These are phyloP conservation scores for Dione juno DNA, from an alignment of 2,888 invertebrate species.

Conservation along the genomic window DNA sequence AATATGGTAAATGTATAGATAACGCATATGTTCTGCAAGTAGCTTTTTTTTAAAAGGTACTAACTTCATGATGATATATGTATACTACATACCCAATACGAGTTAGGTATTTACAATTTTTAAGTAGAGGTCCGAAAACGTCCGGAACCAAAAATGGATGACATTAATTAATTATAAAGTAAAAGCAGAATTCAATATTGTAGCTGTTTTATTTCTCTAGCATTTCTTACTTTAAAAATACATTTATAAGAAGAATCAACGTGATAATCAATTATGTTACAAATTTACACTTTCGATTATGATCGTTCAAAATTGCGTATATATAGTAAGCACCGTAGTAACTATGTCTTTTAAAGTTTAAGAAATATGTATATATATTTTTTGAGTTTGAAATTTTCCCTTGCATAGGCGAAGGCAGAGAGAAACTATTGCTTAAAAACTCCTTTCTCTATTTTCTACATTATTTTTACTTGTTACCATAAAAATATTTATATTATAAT, in stretches of 20 bases:
- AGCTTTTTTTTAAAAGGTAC: no score
- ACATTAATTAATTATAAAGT: background rate
- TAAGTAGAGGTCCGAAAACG: background rate
- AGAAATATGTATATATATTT: background rate
- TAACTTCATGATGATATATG: no score
- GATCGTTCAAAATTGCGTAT: slow-evolving; percentile 3
- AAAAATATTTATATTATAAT: no score
- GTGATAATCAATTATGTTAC: background rate
- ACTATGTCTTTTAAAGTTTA: background rate
- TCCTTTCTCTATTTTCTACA: no score
- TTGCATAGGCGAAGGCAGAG: no score
- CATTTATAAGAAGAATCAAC: background rate
- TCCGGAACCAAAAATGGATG: background rate
- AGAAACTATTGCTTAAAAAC: no score
- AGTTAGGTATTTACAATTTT: background rate
- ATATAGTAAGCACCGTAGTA: no score
- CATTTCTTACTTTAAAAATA: background rate
- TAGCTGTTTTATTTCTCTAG: slow-evolving; percentile 1
- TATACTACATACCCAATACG: no score
- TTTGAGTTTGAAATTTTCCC: no score
- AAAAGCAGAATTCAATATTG: background rate
- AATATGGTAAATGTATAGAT: no score
- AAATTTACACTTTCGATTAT: slow-evolving; percentile 2
- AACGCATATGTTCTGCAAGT: no score
- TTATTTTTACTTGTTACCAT: no score